Evolutionary conservation across 2,797 vertebrate genomes (phyloP).

Genomic region (Leptatherina wallacei): DNA sequence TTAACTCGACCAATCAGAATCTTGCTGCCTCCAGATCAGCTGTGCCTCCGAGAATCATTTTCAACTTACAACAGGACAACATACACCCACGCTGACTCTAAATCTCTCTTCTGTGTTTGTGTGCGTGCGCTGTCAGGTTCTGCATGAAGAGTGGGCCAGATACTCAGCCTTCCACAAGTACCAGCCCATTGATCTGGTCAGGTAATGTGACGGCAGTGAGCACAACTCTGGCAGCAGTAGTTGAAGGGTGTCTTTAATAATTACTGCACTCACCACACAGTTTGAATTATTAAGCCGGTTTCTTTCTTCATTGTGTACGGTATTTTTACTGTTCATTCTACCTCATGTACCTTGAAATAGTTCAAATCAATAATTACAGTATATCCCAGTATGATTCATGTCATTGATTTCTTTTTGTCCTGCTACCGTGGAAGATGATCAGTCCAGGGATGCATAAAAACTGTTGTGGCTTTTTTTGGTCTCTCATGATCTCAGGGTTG

Average conservation of each 20-base stretch:
- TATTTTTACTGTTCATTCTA: background rate
- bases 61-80: slow-evolving; percentile 35
- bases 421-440: background rate
- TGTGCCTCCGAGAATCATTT: slow-evolving; percentile 33
- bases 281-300: background rate
- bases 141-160: slow-evolving; percentile 95
- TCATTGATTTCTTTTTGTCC: background rate
- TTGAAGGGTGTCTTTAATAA: background rate
- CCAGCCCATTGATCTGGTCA: slow-evolving; percentile 97
- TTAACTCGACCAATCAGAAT: slow-evolving; percentile 32
- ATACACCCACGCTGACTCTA: slow-evolving; percentile 35
- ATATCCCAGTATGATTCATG: background rate
- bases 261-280: background rate
- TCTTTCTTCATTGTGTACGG: background rate
- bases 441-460: background rate
- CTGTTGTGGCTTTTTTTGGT: background rate
- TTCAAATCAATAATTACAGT: background rate
- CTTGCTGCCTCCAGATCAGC: slow-evolving; percentile 51
- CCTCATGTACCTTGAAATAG: too few relatives aligned
- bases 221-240: background rate
- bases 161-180: slow-evolving; percentile 98
- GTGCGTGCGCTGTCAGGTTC: slow-evolving; percentile 79
- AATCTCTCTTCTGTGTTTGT: slow-evolving; percentile 34
- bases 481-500: background rate
- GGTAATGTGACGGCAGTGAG: slow-evolving; percentile 78